Evolutionary conservation across 2,888 invertebrate genomes (phyloP).

Genomic region (Antheraea assamensis): DNA sequence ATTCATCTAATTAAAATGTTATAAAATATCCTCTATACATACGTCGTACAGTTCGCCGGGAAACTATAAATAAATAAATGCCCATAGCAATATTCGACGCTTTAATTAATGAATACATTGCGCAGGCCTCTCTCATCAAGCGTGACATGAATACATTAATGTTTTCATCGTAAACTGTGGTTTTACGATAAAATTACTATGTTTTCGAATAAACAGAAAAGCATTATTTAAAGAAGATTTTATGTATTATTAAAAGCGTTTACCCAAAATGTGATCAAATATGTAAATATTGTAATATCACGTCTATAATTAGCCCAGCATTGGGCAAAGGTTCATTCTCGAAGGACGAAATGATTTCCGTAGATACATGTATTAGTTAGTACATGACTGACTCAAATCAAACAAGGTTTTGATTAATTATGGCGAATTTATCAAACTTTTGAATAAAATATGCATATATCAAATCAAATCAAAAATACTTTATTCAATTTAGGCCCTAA

Average conservation of each 20-base stretch:
- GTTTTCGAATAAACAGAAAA: background rate
- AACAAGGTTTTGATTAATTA: too few relatives aligned
- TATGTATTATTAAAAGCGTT: background rate
- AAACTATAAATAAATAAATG: constrained; percentile 29
- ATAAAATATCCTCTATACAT: background rate
- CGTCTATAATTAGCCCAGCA: background rate
- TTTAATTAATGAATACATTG: constrained; percentile 46
- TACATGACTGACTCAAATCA: background rate
- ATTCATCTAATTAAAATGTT: background rate
- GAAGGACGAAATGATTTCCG: background rate
- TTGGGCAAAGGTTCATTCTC: background rate
- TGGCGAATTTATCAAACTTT: too few relatives aligned
- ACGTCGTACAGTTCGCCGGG: background rate
- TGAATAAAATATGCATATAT: too few relatives aligned
- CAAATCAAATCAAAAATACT: too few relatives aligned
- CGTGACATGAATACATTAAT: constrained; percentile 15
- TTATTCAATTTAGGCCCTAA: too few relatives aligned
- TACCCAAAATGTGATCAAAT: too few relatives aligned
- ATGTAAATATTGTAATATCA: background rate
- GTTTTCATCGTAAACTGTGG: constrained; percentile 12
- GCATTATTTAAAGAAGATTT: background rate
- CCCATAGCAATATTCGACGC: constrained; percentile 27
- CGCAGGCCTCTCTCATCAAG: constrained; percentile 21
- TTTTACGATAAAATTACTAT: constrained; percentile 22
- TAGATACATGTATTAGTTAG: background rate